Base-by-base conservation (phyloP, 2,113 vertebrate genomes). In the Muscicapa adusta region DNA sequence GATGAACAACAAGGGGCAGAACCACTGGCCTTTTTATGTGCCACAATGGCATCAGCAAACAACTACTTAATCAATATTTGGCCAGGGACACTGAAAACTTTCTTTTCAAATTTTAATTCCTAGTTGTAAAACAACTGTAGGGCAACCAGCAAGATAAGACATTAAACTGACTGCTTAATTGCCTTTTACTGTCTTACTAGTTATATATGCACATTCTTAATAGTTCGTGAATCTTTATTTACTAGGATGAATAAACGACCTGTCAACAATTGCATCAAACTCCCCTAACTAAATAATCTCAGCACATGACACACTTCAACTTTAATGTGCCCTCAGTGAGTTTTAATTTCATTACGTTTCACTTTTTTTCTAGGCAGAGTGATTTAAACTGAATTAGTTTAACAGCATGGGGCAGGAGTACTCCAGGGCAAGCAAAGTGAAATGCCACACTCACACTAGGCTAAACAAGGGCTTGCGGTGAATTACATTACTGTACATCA, bases 11-110 rank as follows among this genome's bases (percentile, higher is more conserved):
- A 98, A 98, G 98, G 98, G 98, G 98, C 98, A 98, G 96, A 97
- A 97, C 98, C 98, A 98, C 97, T 97, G 96, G 98, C 98, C 98
- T 98, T 98, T 98, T 97, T 96, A 94, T 95, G 97, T 85, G 95
- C 97, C 98, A 99, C 99, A 99, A 99, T 99, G 97, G 98, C 98
- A 98, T 98, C 98, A 97, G 98, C 99, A 99, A 99, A 99, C 98
- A 99, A 98, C 98, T 99, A 98, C 99, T 99, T 99, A 99, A 99
- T 99, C 99, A 99, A 99, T 99, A 99, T 99, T 99, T 99, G 99
- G 98, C 98, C 98, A 99, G 98, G 96, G 96, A 97, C 97, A 98
- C 97, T 98, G 98, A 99, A 99, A 98, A 98, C 98, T 97, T 96
- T 96, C 98, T 98, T 99, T 99, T 99, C 99, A 99, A 98, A 99